Evolutionary conservation across 2,113 vertebrate species (phyloP).

Genomic region (Isichthys henryi): DNA sequence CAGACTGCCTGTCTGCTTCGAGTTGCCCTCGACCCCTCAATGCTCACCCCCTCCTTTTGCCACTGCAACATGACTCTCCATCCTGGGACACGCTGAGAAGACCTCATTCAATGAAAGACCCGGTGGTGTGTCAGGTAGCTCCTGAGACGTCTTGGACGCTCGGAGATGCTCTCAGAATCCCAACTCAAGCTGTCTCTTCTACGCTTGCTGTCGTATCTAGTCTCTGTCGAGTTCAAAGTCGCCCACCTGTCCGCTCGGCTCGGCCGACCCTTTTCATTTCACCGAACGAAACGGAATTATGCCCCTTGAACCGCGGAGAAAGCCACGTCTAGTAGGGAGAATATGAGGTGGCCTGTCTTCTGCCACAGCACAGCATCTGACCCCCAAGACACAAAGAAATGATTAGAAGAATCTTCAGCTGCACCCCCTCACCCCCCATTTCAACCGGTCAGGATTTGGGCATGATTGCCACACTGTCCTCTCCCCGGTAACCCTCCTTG

Average conservation of each 20-base stretch:
- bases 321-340: constrained; percentile 41
- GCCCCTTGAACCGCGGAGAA: constrained; percentile 39
- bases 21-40: background rate
- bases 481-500: constrained; percentile 34
- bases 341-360: constrained; percentile 41
- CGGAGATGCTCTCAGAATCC: background rate
- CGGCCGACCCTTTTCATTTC: constrained; percentile 53
- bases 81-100: background rate
- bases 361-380: constrained; percentile 45
- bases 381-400: constrained; percentile 49
- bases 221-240: constrained; percentile 39
- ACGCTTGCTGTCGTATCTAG: constrained; percentile 16
- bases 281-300: constrained; percentile 51
- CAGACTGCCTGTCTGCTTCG: background rate
- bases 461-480: constrained; percentile 50
- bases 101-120: background rate
- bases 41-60: background rate
- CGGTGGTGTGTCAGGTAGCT: background rate
- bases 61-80: background rate
- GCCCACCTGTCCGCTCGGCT: constrained; percentile 39
- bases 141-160: background rate
- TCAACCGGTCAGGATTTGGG: constrained; percentile 44
- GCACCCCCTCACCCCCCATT: constrained; percentile 39
- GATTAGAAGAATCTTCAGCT: constrained; percentile 47
- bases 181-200: background rate